Conservation (phyloP, 2,888 invertebrate genomes). For the Bruchidius siliquastri region DNA sequence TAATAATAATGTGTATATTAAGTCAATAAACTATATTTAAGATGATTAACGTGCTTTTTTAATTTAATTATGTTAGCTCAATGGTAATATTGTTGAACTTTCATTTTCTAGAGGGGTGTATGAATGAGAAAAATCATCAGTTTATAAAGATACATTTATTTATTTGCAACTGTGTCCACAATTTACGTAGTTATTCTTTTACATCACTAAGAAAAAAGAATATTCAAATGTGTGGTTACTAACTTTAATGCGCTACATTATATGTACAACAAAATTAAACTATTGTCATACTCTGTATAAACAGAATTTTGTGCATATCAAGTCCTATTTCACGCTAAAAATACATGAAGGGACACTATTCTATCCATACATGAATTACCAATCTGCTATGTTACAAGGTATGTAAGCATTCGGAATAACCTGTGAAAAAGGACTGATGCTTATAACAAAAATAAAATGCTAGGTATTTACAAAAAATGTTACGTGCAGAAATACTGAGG, state of each 20-base stretch:
- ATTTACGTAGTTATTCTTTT: constrained; percentile 33
- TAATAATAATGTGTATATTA: not conserved
- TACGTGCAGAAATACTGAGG: constrained; percentile 8
- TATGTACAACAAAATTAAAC: constrained; percentile 38
- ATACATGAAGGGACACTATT: constrained; percentile 7
- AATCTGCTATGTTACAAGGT: not conserved
- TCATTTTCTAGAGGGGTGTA: no score
- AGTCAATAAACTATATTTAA: not conserved
- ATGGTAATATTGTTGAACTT: no score
- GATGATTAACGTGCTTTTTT: not conserved
- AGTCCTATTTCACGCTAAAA: not conserved
- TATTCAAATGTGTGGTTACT: constrained; percentile 32
- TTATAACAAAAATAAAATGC: constrained; percentile 10
- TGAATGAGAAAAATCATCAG: not conserved
- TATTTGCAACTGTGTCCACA: constrained; percentile 40
- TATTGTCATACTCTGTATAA: constrained; percentile 38
- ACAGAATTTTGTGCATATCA: constrained; percentile 33
- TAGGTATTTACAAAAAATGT: constrained; percentile 16
- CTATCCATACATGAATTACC: not conserved
- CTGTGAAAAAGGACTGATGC: not conserved
- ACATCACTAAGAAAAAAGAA: constrained; percentile 31
- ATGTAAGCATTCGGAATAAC: constrained; percentile 16
- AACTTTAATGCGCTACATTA: constrained; percentile 32
- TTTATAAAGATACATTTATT: constrained; percentile 41
- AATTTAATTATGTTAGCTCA: not conserved